Base-by-base conservation (phyloP, 1,140 invertebrate species). In the Bombus consobrinus region DNA sequence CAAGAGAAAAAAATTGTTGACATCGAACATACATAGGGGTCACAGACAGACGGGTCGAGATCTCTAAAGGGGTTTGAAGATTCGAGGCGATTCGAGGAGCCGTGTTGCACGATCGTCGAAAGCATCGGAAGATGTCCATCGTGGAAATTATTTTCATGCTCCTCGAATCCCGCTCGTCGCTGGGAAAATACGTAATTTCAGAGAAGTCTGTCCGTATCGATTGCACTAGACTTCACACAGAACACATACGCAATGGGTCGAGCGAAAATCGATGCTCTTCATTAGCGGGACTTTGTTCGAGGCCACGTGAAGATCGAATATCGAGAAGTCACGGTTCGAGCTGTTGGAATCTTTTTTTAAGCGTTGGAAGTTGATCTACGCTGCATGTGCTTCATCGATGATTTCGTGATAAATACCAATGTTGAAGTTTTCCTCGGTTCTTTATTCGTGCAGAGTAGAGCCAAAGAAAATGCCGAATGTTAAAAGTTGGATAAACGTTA, bases 1-100 rank as follows among this genome's bases (percentile, higher is more conserved):
- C 47, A 80, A 83, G 85, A 83, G 75, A 82, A 71, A 77, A 74
- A 86, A 86, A 82, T 86, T 76, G n/a, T 88, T 68, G 72, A 88
- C 79, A 88, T 85, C 59, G 83, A 87, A 87, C 86, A 87, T 86
- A 77, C 75, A 88, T 12, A 72, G 69, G 39, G 87, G 68, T 79
- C 8, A 83, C 91, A 92, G 86, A 94, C 88, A 94, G 87, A 89
- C 69, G 80, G 79, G 78, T 74, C 71, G 47, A 25, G 66, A 77
- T 28, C 79, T 83, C 87, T 89, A 89, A 89, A 59, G 25, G 64
- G 64, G 75, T 13, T 64, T 22, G 64, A 37, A 76, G 13, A 18
- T 39, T 39, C 74, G 74, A 59, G 57, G 43, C 18, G 43, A 81
- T 59, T 85, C 84, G 79, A 74, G 84, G 79, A 68, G 59, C 57